Evolutionary conservation across 2,888 invertebrate species (phyloP).

Genomic region (Noctua fimbriata): DNA sequence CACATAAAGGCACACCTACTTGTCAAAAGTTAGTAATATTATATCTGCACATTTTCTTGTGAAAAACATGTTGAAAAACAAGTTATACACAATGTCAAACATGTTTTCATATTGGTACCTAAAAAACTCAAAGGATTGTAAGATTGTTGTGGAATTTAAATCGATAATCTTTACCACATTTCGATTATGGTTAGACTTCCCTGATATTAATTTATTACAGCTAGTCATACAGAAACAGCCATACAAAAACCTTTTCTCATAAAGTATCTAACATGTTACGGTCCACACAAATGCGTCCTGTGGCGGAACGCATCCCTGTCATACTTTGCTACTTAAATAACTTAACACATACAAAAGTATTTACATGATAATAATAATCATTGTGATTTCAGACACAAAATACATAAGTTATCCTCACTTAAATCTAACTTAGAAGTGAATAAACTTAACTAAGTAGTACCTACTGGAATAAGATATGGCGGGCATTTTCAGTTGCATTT

Average conservation of each 20-base stretch:
- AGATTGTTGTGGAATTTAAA: neutral
- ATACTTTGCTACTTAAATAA: slow-evolving; percentile 42
- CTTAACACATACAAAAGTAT: slow-evolving; percentile 36
- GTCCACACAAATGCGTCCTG: slow-evolving; percentile 4
- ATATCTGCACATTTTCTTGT: neutral
- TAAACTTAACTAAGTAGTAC: neutral
- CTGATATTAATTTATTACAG: neutral
- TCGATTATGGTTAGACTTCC: neutral
- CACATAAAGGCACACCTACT: neutral
- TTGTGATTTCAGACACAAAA: slow-evolving; percentile 23
- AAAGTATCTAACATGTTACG: slow-evolving; percentile 3
- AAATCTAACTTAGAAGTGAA: slow-evolving; percentile 21
- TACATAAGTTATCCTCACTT: slow-evolving; percentile 32
- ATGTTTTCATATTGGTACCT: neutral
- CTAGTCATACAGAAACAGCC: neutral
- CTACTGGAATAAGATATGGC: slow-evolving; percentile 36
- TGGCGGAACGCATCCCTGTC: slow-evolving; percentile 25
- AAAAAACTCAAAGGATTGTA: neutral
- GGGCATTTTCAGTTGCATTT: slow-evolving; percentile 49
- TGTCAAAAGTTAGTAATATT: neutral
- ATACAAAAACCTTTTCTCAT: slow-evolving; percentile 6
- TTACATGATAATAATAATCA: slow-evolving; percentile 37
- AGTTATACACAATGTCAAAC: neutral
- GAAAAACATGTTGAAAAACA: neutral
- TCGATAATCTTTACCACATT: neutral